phyloP scores from a whole-genome alignment of 2,113 vertebrate genomes.

The Cisticola juncidis region DNA sequence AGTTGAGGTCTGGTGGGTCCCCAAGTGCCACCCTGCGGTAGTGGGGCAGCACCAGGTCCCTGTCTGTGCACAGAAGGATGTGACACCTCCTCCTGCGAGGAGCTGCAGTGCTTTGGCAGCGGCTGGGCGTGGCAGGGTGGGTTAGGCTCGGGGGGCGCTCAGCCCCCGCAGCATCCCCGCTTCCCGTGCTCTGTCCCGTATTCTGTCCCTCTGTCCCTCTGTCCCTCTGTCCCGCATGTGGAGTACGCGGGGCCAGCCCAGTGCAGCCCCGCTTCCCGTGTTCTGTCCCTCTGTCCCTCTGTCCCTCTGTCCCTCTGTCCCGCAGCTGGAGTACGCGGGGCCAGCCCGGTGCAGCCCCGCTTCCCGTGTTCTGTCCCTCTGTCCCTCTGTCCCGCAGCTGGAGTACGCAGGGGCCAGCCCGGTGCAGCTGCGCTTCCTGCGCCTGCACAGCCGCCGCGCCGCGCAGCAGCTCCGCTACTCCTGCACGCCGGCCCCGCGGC shows the following conservation, averaged over 20 bases:
- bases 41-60: neutral
- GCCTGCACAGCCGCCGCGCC: conserved; percentile 79
- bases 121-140: neutral
- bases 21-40: neutral
- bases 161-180: neutral
- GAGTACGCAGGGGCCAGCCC: conserved; percentile 76
- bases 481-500: conserved; percentile 65
- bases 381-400: conserved; percentile 67
- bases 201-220: neutral
- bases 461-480: conserved; percentile 81
- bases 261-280: conserved; percentile 89
- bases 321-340: conserved; percentile 81
- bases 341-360: conserved; percentile 73
- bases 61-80: neutral
- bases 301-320: neutral
- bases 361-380: neutral
- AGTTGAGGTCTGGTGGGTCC: rapidly evolving
- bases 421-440: conserved; percentile 87
- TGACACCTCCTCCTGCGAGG: neutral
- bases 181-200: too few relatives aligned
- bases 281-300: neutral
- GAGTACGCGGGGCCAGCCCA: conserved; percentile 76
- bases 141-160: rapidly evolving
- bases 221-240: conserved; percentile 66
- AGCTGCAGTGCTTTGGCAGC: neutral